Percentiles rank a stretch among this genome's conserved stretches.
phyloP scores from a whole-genome alignment of 2,888 invertebrate genomes.

The Orchesellides sinensis region DNA sequence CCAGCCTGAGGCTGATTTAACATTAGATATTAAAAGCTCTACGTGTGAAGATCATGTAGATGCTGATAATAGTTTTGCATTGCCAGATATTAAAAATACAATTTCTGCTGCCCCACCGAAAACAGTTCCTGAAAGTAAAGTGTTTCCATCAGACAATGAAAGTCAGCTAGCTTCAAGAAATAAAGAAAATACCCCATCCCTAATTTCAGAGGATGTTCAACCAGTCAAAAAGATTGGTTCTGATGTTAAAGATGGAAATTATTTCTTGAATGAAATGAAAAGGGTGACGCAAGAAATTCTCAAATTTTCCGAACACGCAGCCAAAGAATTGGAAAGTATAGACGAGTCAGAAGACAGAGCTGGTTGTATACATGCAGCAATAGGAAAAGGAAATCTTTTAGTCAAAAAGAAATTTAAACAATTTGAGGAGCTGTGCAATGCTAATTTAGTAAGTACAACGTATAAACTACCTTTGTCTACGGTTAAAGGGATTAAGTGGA shows the following conservation, averaged over 20 bases:
- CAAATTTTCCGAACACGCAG: conserved; percentile 83
- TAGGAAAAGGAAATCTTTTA: conserved; percentile 93
- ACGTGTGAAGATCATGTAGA: conserved; percentile 47
- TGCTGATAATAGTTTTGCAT: conserved; percentile 17
- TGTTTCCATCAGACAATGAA: conserved; percentile 19
- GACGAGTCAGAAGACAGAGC: conserved; percentile 83
- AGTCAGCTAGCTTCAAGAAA: background rate
- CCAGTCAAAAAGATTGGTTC: conserved; percentile 18
- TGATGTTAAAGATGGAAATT: conserved; percentile 85
- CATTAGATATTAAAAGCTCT: conserved; percentile 18
- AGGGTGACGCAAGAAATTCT: conserved; percentile 86
- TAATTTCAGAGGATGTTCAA: background rate
- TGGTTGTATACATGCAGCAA: conserved; percentile 90
- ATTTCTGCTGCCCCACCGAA: conserved; percentile 24
- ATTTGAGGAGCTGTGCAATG: conserved; percentile 88
- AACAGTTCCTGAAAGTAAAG: background rate
- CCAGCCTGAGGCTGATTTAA: conserved; percentile 11
- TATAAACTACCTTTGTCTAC: too few species aligned
- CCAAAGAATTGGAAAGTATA: conserved; percentile 82
- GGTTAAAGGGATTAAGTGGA: too few species aligned
- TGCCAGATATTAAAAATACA: conserved; percentile 51
- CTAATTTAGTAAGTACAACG: conserved; percentile 81
- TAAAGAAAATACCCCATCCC: conserved; percentile 20
- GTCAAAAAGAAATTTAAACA: conserved; percentile 96
- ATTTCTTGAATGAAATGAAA: conserved; percentile 83